Evolutionary conservation across 1,140 invertebrate genomes (phyloP).

Genomic region (Saxidomus purpurata): DNA sequence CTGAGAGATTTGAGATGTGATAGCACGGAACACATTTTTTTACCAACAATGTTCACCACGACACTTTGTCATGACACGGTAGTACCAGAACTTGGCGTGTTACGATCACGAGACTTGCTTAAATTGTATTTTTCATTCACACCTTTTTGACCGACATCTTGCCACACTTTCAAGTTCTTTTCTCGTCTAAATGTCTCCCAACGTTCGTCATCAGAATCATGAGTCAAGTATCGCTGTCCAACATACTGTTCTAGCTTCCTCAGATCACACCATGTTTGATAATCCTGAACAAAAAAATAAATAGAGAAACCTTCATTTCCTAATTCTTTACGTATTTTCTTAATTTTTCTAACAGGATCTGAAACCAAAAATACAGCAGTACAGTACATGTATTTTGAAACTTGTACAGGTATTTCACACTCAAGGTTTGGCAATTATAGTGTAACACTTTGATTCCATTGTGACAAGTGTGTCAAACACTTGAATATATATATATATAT

Average conservation of each 20-base stretch:
- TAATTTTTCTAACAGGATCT: too few relatives aligned
- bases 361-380: too few relatives aligned
- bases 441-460: too few relatives aligned
- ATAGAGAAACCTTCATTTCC: too few relatives aligned
- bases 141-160: conserved; percentile 83
- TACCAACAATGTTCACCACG: conserved; percentile 3
- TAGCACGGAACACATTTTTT: neutral
- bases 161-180: conserved; percentile 84
- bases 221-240: conserved; percentile 95
- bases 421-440: too few relatives aligned
- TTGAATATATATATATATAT: too few relatives aligned
- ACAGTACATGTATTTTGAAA: too few relatives aligned
- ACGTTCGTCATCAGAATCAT: conserved; percentile 97
- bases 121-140: conserved; percentile 85
- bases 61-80: conserved; percentile 60
- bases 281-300: conserved; percentile 91
- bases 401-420: too few relatives aligned
- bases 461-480: too few relatives aligned
- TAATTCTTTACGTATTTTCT: too few relatives aligned
- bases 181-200: conserved; percentile 91
- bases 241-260: conserved; percentile 95
- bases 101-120: conserved; percentile 81
- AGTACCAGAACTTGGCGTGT: conserved; percentile 61
- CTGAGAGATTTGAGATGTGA: conserved; percentile 19
- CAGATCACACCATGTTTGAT: conserved; percentile 98